Conservation (phyloP, 2,888 invertebrate species). For the Xestia c-nigrum region DNA sequence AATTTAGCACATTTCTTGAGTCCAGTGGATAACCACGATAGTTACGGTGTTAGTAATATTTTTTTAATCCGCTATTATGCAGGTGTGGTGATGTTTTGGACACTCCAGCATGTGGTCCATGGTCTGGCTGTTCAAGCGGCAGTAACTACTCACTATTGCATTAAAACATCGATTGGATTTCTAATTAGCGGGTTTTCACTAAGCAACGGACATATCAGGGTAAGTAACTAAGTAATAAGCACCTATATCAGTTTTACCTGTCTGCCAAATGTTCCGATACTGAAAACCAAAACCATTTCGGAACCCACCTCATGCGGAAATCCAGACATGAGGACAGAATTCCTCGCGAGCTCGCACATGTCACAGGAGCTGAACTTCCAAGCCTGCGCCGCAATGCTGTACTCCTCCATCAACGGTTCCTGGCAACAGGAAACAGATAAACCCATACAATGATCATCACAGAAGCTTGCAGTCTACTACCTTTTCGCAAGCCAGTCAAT, state of each 20-base stretch:
- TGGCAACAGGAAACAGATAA: slow-evolving; percentile 69
- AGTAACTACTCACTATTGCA: not conserved
- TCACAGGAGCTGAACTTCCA: slow-evolving; percentile 99
- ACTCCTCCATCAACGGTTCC: slow-evolving; percentile 99
- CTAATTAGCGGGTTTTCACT: not conserved
- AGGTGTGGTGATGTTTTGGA: not conserved
- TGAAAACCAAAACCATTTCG: not conserved
- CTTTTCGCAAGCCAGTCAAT: not conserved
- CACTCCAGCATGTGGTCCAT: not conserved
- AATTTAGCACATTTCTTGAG: not conserved
- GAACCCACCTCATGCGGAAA: slow-evolving; percentile 96
- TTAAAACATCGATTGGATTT: not conserved
- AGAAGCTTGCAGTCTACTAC: not conserved
- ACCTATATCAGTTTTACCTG: not conserved
- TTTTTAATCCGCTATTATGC: not conserved
- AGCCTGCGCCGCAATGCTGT: slow-evolving; percentile 99
- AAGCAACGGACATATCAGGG: not conserved
- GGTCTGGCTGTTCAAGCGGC: not conserved
- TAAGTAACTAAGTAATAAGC: not conserved
- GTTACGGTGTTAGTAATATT: not conserved
- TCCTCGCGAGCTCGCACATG: slow-evolving; percentile 99
- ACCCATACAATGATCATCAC: not conserved
- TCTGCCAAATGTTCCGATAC: not conserved
- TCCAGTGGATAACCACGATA: not conserved
- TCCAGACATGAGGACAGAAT: slow-evolving; percentile 99